Conservation (phyloP, 2,888 invertebrate species). For the Tigriopus californicus region DNA sequence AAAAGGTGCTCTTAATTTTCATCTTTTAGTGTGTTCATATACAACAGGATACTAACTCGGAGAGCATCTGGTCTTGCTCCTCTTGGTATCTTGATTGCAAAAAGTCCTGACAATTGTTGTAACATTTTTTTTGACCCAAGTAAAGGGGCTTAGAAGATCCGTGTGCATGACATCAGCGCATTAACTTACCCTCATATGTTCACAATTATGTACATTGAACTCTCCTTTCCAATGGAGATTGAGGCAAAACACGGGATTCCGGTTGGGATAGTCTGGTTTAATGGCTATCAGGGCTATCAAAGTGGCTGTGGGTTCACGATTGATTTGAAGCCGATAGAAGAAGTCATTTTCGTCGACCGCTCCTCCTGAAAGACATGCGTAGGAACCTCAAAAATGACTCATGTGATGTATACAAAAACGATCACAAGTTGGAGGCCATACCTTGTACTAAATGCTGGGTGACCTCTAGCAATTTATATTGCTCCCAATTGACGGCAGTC, state of each 20-base stretch:
- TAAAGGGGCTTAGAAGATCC: no score
- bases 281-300: constrained; percentile 25
- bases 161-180: not conserved
- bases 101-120: no score
- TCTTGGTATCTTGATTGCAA: no score
- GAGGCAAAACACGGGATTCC: constrained; percentile 26
- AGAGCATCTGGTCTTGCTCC: no score
- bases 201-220: constrained; percentile 3
- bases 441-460: constrained; percentile 6
- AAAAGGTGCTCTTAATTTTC: no score
- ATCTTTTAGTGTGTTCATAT: no score
- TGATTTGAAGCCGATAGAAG: constrained; percentile 1
- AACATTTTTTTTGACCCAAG: no score
- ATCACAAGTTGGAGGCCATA: no score
- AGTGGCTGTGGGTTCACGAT: constrained; percentile 22
- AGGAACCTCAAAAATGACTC: no score
- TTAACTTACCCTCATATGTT: not conserved
- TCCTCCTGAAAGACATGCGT: not conserved
- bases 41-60: no score
- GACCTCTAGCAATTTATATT: not conserved
- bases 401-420: no score
- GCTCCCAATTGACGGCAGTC: constrained; percentile 11
- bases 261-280: constrained; percentile 26
- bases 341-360: constrained; percentile 1
- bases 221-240: constrained; percentile 20